These are phyloP conservation scores for Cryptocheilus praepositus DNA, from an alignment of 2,888 invertebrate genomes.

Conservation along the genomic window DNA sequence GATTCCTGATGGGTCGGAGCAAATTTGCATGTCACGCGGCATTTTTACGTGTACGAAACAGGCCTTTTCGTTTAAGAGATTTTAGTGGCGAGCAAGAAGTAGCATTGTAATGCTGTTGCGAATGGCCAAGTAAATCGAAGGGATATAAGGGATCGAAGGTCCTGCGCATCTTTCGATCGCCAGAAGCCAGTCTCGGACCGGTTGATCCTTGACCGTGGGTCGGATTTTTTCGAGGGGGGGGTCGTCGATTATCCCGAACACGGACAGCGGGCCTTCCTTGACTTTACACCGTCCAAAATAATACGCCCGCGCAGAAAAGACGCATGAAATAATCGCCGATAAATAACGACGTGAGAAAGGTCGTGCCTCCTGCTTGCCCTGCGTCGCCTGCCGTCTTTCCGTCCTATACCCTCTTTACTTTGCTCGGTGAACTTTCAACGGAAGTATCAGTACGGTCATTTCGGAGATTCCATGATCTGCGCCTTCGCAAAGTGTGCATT, in stretches of 20 bases:
- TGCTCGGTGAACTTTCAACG: too few species aligned
- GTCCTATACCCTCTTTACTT: neutral
- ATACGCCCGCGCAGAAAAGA: slow-evolving; percentile 31
- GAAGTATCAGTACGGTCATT: too few species aligned
- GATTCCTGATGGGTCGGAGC: neutral
- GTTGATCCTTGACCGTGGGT: slow-evolving; percentile 27
- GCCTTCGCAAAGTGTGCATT: too few species aligned
- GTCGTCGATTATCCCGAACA: slow-evolving; percentile 38
- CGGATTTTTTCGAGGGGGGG: slow-evolving; percentile 36
- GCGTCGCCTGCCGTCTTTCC: neutral
- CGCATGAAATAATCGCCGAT: slow-evolving; percentile 43
- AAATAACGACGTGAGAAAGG: slow-evolving; percentile 37
- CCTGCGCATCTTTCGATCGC: slow-evolving; percentile 4
- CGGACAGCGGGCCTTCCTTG: slow-evolving; percentile 5
- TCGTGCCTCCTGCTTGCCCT: neutral
- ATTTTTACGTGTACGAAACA: too few species aligned
- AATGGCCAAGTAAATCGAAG: too few species aligned
- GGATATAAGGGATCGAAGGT: too few species aligned
- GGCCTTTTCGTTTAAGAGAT: too few species aligned
- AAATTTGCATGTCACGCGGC: too few species aligned
- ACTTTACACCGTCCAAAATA: slow-evolving; percentile 35
- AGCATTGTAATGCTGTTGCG: too few species aligned
- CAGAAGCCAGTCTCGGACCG: slow-evolving; percentile 20
- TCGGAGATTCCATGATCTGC: too few species aligned
- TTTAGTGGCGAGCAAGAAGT: too few species aligned